Conservation (phyloP, 1,140 invertebrate genomes). For the Polypedilum pembai region DNA sequence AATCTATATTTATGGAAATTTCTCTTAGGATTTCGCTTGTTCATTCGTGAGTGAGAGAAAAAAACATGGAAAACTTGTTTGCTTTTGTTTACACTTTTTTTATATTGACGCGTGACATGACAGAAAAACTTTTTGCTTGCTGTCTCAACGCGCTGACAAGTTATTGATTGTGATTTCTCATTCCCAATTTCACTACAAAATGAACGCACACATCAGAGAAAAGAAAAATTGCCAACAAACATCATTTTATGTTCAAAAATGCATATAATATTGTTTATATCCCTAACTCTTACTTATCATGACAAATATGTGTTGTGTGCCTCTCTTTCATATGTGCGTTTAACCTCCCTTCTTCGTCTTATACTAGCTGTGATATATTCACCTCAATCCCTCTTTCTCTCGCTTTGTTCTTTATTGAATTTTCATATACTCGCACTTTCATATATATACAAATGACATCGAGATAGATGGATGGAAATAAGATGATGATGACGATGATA, state of each 20-base stretch:
- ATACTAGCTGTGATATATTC: too few relatives aligned
- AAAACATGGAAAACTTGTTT: slow-evolving; percentile 2
- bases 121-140: not conserved
- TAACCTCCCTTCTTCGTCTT: too few relatives aligned
- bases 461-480: too few relatives aligned
- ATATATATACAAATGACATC: too few relatives aligned
- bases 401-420: too few relatives aligned
- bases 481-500: too few relatives aligned
- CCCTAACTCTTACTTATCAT: not conserved
- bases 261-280: slow-evolving; percentile 7
- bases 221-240: not conserved
- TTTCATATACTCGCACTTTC: too few relatives aligned
- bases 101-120: slow-evolving; percentile 17
- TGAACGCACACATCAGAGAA: not conserved
- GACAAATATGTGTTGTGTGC: not conserved
- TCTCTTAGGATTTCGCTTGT: not conserved
- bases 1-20: slow-evolving; percentile 20
- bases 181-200: not conserved
- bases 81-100: slow-evolving; percentile 13
- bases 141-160: not conserved
- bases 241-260: not conserved
- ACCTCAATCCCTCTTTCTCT: too few relatives aligned
- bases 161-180: slow-evolving; percentile 18
- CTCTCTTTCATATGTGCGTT: not conserved
- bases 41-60: not conserved